phyloP scores from a whole-genome alignment of 2,888 invertebrate species.

The Xanthia icteritia region DNA sequence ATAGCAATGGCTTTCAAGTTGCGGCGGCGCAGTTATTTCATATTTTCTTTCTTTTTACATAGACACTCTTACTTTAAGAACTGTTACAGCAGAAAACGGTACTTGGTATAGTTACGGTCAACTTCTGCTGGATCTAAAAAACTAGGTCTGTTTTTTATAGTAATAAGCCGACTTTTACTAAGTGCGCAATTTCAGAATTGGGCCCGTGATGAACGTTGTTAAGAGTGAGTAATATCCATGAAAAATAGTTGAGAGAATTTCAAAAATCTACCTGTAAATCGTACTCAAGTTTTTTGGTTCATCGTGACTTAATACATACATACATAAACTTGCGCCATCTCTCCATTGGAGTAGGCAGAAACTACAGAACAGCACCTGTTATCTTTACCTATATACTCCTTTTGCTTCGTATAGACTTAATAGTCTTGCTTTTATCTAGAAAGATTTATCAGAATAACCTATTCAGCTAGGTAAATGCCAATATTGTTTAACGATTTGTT shows the following conservation, averaged over 20 bases:
- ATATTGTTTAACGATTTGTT: neutral
- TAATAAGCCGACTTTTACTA: neutral
- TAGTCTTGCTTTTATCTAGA: neutral
- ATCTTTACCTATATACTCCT: neutral
- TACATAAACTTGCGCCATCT: neutral
- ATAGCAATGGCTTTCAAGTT: constrained; percentile 22
- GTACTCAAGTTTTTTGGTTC: neutral
- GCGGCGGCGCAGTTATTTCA: neutral
- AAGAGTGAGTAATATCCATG: neutral
- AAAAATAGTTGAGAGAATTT: neutral
- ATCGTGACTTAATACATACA: no score
- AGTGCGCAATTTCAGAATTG: neutral
- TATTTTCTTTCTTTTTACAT: constrained; percentile 26
- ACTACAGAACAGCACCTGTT: neutral
- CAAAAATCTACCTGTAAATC: neutral
- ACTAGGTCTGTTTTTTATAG: neutral
- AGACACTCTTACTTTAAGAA: neutral
- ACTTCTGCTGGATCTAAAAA: neutral
- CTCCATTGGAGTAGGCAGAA: no score
- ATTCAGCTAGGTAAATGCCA: neutral
- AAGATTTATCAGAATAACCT: neutral
- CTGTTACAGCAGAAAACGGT: constrained; percentile 34
- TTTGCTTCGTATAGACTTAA: neutral
- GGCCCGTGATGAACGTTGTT: no score
- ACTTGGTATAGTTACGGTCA: neutral